Base-by-base conservation (phyloP, 1,140 invertebrate genomes). In the Euura saliciscinereae region DNA sequence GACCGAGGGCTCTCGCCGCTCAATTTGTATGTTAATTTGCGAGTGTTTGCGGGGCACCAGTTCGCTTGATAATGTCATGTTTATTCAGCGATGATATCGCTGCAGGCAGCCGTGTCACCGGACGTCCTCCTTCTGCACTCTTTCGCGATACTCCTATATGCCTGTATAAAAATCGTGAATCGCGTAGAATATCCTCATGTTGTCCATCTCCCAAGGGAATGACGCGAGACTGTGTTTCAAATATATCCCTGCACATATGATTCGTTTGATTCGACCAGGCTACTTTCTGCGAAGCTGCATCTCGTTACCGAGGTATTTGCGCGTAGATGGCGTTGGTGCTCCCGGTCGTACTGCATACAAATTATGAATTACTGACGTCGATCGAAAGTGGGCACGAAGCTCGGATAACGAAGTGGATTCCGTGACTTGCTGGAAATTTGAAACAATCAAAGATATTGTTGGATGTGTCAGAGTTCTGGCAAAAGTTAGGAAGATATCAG, bases 1-100 rank as follows among this genome's bases (percentile, higher is more conserved):
- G 51, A 59, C 51, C 51, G 51, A 59, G 51, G 51, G 51, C 77
- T 77, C 76, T 78, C 78, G 76, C 78, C 84, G 84, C 84, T 86
- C 85, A 87, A 87, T 87, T 87, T 87, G 85, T 87, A 87, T 87
- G 86, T 86, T 87, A 87, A 87, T 87, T 86, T 79, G 80, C 82
- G 81, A 82, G 80, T 83, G 84, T 85, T 86, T 84, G 81, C 81
- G 81, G 84, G 80, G 77, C 85, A 84, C 81, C 83, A 85, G 84
- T 84, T 78, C 84, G 84, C 84, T 86, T 87, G 86, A 86, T 86
- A 86, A 86, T 87, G 84, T 86, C 86, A 87, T 87, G 86, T 87
- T 87, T 87, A 87, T 87, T 87, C 85, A 87, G 85, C 80, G 84
- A 86, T 85, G 81, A 87, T 87, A 86, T 85, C 81, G 84, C 84